phyloP scores from a whole-genome alignment of 2,888 invertebrate genomes.

The Protonemura montana region DNA sequence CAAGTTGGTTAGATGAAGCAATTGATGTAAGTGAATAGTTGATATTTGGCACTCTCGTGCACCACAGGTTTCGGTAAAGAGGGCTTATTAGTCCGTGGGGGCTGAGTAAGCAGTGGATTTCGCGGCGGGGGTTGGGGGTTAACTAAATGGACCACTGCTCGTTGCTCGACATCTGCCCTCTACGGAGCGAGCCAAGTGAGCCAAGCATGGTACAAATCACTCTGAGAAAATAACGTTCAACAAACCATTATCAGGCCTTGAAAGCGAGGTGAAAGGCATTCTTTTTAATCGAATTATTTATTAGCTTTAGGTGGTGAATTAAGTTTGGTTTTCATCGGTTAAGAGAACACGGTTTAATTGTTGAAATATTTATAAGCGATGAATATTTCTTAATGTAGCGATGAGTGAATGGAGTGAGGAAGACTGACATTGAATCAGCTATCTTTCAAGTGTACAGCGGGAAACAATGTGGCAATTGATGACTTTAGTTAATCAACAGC shows the following conservation, averaged over 20 bases:
- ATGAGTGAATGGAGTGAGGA: slow-evolving; percentile 7
- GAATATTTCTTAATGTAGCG: slow-evolving; percentile 23
- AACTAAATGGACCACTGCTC: not conserved
- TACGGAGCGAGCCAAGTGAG: not conserved
- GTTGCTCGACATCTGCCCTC: not conserved
- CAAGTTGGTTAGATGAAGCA: not conserved
- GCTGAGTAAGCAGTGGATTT: not conserved
- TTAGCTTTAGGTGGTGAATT: slow-evolving; percentile 27
- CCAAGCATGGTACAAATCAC: not conserved
- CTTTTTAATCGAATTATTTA: not conserved
- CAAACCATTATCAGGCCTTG: not conserved
- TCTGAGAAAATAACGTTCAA: not conserved
- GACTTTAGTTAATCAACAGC: slow-evolving; percentile 15
- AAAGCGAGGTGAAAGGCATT: not conserved
- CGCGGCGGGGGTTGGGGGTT: not conserved
- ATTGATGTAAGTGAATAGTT: not conserved
- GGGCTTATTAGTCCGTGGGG: not conserved
- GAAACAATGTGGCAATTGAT: slow-evolving; percentile 2
- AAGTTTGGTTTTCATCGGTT: slow-evolving; percentile 24
- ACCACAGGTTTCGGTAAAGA: too few species aligned
- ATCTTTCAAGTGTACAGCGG: not conserved
- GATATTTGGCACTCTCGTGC: not conserved
- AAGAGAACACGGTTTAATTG: slow-evolving; percentile 23
- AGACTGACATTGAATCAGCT: slow-evolving; percentile 31
- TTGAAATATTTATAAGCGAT: slow-evolving; percentile 32